Evolutionary conservation across 2,797 vertebrate genomes (phyloP), one percentile per base, ranked within the genome.

Genomic region (Pipistrellus pipistrellus): DNA sequence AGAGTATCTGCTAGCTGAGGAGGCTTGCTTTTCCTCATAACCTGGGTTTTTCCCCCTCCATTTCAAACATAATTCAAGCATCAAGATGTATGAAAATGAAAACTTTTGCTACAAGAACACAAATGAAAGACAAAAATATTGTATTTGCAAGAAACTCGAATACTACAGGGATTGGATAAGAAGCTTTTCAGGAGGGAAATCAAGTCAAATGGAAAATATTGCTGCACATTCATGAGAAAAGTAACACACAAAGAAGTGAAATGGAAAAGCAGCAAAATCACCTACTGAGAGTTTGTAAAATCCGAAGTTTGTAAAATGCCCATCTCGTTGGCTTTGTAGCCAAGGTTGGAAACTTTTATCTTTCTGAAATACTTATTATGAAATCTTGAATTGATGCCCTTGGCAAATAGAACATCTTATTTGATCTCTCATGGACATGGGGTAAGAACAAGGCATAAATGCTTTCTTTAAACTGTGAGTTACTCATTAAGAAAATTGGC

Each of bases 71-170:
- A 93, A 92, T 88, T 93, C 85, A 68, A 71, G 95, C 25, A 83
- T 51, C 51, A 78, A 95, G 51, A 90, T 23, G 46, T 82, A 95
- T 38, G 73, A 92, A 93, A 95, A 96, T 69, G 84, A 72, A 95
- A 96, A 95, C 92, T 83, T 93, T 95, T 95, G 91, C 71, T 91
- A 89, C 25, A 89, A 89, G 87, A 95, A 88, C 81, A 90, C 27
- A 64, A 97, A n/a, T 82, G 69, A 90, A 93, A 90, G 84, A 87
- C 2, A 8, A 90, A 93, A 96, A 95, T 80, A 48, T 94, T 97
- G 82, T 57, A 95, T 95, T 82, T 93, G 20, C 44, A 35, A 35
- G 91, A 59, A 85, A 90, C 23, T 91, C 68, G 88, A 92, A 93
- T 96, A 55, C 73, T 92, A 83, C 95, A 68, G 57, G 69, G 53